Evolutionary conservation across 2,888 invertebrate species (phyloP), one percentile per base, ranked within the genome.

Genomic region (Resseliella maxima): DNA sequence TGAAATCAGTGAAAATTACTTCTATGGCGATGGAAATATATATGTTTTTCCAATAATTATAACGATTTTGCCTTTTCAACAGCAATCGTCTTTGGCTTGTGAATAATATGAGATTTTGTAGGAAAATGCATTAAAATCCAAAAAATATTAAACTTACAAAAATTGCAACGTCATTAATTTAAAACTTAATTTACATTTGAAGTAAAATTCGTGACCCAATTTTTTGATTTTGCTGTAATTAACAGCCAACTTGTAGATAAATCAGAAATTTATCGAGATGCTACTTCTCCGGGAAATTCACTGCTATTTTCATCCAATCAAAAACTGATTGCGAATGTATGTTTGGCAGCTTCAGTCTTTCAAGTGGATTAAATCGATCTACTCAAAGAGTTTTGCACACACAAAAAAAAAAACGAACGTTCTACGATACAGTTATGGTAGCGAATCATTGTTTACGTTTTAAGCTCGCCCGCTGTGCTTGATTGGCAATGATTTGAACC

Each of bases 111-210:
- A n/a, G n/a, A n/a, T n/a, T n/a, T n/a, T n/a, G n/a, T n/a, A n/a
- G n/a, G n/a, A n/a, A n/a, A n/a, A n/a, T n/a, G n/a, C n/a, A n/a
- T n/a, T n/a, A 41, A 41, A 41, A 41, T 18, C 21, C 50, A 50
- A 59, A 59, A 59, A 15, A 59, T n/a, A 15, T 10, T 24, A 50
- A 24, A 24, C n/a, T 59, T 24, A 59, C 24, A 18, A 59, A 59
- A 59, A 59, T 59, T 24, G 59, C 24, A 24, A 24, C 59, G 24
- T 59, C 59, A 24, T 59, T 59, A 59, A 59, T 59, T 59, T 59
- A 59, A 59, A n/a, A 59, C 24, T n/a, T 24, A n/a, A 59, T 59
- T 59, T 59, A 59, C 15, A 6, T 59, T 59, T 59, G 2, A 24
- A 24, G 24, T 59, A 24, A 59, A 59, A 24, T 59, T 1, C 24